These are phyloP conservation scores for Acronicta leporina DNA, from an alignment of 2,888 invertebrate species.

Conservation along the genomic window DNA sequence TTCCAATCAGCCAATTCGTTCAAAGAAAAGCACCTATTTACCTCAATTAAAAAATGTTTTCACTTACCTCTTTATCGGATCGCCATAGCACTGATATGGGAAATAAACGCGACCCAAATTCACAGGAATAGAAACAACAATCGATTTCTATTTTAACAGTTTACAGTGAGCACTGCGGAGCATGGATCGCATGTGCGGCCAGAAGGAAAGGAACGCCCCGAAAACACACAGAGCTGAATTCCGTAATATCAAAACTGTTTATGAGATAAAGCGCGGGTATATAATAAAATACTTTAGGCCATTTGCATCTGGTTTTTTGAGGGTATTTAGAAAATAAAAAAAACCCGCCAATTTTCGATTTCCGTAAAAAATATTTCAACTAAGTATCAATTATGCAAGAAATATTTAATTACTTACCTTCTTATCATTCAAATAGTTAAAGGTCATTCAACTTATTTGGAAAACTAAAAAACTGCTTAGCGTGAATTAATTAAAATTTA, in stretches of 20 bases:
- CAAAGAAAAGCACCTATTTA: too few relatives aligned
- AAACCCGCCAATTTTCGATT: too few relatives aligned
- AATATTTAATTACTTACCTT: too few relatives aligned
- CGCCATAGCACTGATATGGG: constrained; percentile 42
- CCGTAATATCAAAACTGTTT: constrained; percentile 7
- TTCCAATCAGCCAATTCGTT: neutral
- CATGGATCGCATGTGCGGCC: constrained; percentile 80
- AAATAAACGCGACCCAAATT: constrained; percentile 66
- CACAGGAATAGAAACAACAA: constrained; percentile 75
- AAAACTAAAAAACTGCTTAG: too few relatives aligned
- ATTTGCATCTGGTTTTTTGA: too few relatives aligned
- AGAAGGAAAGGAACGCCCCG: constrained; percentile 70
- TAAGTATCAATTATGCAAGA: too few relatives aligned
- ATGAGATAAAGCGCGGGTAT: neutral
- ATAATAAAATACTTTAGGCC: neutral
- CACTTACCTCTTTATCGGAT: constrained; percentile 45
- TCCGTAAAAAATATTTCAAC: too few relatives aligned
- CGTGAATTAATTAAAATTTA: too few relatives aligned
- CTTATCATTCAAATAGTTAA: too few relatives aligned
- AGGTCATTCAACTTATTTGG: too few relatives aligned
- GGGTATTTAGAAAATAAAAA: too few relatives aligned
- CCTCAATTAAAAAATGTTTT: constrained; percentile 7
- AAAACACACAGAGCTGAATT: constrained; percentile 66
- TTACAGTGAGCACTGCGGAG: constrained; percentile 64
- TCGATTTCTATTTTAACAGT: constrained; percentile 81